These are phyloP conservation scores for Maniola hyperantus DNA, from an alignment of 2,888 invertebrate genomes.

Conservation along the genomic window DNA sequence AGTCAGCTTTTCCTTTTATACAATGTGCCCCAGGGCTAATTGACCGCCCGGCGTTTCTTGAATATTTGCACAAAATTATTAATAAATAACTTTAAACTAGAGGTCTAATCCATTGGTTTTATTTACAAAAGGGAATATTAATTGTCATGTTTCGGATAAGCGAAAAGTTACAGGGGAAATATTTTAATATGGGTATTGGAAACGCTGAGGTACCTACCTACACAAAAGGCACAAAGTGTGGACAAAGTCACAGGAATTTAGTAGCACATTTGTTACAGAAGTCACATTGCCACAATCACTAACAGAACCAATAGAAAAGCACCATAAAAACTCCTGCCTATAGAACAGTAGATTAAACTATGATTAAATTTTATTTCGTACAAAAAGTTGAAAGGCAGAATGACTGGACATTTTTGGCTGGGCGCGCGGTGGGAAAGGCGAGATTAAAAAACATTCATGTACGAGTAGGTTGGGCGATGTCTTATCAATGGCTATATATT, in stretches of 20 bases:
- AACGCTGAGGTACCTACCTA: no score
- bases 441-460: conserved; percentile 50
- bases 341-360: conserved; percentile 74
- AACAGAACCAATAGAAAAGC: conserved; percentile 44
- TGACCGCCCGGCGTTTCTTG: no score
- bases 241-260: not conserved
- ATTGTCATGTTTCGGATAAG: no score
- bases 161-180: no score
- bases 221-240: not conserved
- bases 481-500: conserved; percentile 50
- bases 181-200: no score
- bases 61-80: no score
- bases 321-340: conserved; percentile 52
- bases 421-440: conserved; percentile 61
- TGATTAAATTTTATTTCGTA: conserved; percentile 71
- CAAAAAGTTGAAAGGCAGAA: conserved; percentile 55
- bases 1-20: no score
- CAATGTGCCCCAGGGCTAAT: no score
- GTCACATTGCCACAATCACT: conserved; percentile 43
- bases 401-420: conserved; percentile 65
- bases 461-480: conserved; percentile 48
- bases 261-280: conserved; percentile 40
- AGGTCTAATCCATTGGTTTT: no score
- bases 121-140: no score
- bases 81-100: no score